These are phyloP conservation scores for Diceros bicornis DNA, from an alignment of 2,797 vertebrate genomes.

Conservation along the genomic window DNA sequence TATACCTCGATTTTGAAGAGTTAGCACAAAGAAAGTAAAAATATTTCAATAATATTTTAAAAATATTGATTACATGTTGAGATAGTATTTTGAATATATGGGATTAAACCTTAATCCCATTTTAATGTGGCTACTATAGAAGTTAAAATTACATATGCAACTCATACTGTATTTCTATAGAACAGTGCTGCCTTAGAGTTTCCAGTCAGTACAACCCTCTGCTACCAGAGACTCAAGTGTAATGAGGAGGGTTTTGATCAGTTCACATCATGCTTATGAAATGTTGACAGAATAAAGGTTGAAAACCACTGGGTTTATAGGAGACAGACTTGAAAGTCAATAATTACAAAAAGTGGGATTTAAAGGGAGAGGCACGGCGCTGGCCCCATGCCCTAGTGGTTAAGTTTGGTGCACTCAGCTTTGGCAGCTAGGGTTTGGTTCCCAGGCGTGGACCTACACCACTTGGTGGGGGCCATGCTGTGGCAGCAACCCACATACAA, in stretches of 20 bases:
- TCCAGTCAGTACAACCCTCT: background rate
- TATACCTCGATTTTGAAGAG: constrained; percentile 23
- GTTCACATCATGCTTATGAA: constrained; percentile 59
- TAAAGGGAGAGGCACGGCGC: background rate
- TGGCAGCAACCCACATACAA: too few species aligned
- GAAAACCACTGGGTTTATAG: background rate
- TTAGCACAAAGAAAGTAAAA: background rate
- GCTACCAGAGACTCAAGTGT: background rate
- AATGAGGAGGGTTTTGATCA: background rate
- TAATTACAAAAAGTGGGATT: constrained; percentile 21
- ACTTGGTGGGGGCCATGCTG: too few species aligned
- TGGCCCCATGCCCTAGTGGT: too few species aligned
- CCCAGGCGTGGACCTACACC: too few species aligned
- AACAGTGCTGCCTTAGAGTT: background rate
- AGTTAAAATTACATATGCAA: background rate
- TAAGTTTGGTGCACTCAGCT: too few species aligned
- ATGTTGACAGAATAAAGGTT: constrained; percentile 56
- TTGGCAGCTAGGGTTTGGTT: too few species aligned
- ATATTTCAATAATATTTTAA: background rate
- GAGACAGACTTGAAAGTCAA: constrained; percentile 8
- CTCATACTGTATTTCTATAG: background rate
- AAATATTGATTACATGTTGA: constrained; percentile 22
- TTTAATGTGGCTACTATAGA: background rate
- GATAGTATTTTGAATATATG: background rate
- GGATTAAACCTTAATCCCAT: background rate